Evolutionary conservation across 2,113 vertebrate genomes (phyloP).

Genomic region (Ornithorhynchus anatinus): DNA sequence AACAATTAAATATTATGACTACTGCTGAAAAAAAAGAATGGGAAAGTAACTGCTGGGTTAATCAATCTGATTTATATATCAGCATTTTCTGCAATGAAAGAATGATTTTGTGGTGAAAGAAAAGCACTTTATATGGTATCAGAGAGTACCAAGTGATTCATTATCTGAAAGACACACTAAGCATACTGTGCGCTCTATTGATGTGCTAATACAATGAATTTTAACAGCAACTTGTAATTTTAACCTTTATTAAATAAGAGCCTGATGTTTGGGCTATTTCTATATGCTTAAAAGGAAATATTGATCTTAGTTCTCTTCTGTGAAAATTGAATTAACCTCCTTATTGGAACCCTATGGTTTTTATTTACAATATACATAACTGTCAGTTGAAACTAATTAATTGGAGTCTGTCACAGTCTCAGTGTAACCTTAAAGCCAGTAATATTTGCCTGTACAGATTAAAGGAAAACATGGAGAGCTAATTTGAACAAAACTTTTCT

Average conservation of each 20-base stretch:
- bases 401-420: constrained; percentile 15
- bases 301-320: constrained; percentile 16
- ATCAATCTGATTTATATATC: neutral
- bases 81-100: neutral
- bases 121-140: neutral
- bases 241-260: constrained; percentile 30
- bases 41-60: neutral
- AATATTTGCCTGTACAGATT: constrained; percentile 27
- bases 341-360: constrained; percentile 18
- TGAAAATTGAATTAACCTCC: constrained; percentile 5
- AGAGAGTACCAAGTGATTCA: neutral
- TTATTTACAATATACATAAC: constrained; percentile 23
- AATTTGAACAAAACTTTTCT: constrained; percentile 37
- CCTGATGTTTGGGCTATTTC: constrained; percentile 12
- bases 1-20: neutral
- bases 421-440: constrained; percentile 23
- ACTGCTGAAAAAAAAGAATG: constrained; percentile 10
- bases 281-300: constrained; percentile 33
- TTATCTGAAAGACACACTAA: constrained; percentile 15
- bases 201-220: constrained; percentile 6
- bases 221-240: constrained; percentile 28
- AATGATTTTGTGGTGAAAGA: neutral
- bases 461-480: constrained; percentile 42
- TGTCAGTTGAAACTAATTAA: constrained; percentile 38
- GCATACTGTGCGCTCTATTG: neutral